Base-by-base conservation (phyloP, 2,113 vertebrate species). In the Rhabdomys dilectus region DNA sequence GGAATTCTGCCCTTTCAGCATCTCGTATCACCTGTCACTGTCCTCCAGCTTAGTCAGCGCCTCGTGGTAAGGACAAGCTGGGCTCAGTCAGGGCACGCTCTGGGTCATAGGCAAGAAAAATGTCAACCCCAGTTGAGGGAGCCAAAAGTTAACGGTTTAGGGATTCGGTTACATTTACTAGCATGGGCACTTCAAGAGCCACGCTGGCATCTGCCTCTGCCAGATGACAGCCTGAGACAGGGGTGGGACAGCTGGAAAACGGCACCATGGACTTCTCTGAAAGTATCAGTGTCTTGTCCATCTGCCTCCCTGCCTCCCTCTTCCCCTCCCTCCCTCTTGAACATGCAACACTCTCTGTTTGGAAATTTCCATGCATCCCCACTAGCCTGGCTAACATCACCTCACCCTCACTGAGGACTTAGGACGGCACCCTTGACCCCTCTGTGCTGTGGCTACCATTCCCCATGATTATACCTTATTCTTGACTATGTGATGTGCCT, bases 11-110 rank as follows among this genome's bases (percentile, higher is more conserved):
- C 60, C 93, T 88, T 64, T 96, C 95, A 96, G 92, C 95, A 94
- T 94, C 96, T 82, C 77, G 75, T 39, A 96, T 96, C 98, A 98
- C 98, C 98, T 98, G 98, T 96, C 60, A 72, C 19, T 31, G 39
- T 7, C 62, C 29, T 7, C 56, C 5, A 22, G 98, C 98, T 97
- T 97, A 66, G 95, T 96, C 98, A 98, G 97, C 96, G 60, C 36
- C 70, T 96, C 93, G 97, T 81, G 91, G 84, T 73, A 96, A 91
- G 95, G 84, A 96, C 95, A 95, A 56, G 90, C 87, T 91, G 10
- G 0, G 91, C 70, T 91, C 75, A 60, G 90, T 75, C 96, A 93
- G 97, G 87, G 94, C 81, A 80, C 3, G 53, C 3, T 39, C 96
- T 97, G 95, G 62, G 94, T 48, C 91, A 92, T 73, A 72, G 97